These are phyloP conservation scores for Danio kyathit DNA, from an alignment of 2,797 vertebrate genomes.

Conservation along the genomic window DNA sequence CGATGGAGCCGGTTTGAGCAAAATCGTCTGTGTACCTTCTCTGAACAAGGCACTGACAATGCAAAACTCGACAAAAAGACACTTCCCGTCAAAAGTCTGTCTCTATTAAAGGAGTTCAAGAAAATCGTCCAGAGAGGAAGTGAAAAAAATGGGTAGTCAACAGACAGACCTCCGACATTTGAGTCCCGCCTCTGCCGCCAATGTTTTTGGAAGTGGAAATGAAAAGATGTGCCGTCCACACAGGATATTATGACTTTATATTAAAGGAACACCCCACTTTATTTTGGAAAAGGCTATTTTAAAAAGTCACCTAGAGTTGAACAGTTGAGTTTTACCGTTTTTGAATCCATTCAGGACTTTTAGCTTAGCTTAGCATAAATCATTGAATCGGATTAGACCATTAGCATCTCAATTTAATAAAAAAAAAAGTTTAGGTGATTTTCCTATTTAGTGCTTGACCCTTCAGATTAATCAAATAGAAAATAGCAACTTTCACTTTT, in stretches of 20 bases:
- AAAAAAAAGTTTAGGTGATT: too few relatives aligned
- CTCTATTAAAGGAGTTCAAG: constrained; percentile 36
- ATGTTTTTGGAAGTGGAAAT: constrained; percentile 54
- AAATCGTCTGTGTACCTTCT: constrained; percentile 60
- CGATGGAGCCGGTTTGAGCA: not conserved
- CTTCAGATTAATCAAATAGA: too few relatives aligned
- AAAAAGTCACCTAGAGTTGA: too few relatives aligned
- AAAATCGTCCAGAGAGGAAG: constrained; percentile 58
- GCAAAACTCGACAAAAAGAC: constrained; percentile 34
- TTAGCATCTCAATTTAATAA: too few relatives aligned
- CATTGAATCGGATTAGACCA: too few relatives aligned
- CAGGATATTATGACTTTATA: constrained; percentile 16
- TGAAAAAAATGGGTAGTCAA: constrained; percentile 74
- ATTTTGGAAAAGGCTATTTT: too few relatives aligned
- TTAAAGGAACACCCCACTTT: not conserved
- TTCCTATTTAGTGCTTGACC: too few relatives aligned
- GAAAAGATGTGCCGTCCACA: constrained; percentile 24
- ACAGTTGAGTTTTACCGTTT: too few relatives aligned
- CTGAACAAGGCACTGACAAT: constrained; percentile 66
- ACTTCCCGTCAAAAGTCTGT: constrained; percentile 22
- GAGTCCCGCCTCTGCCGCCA: constrained; percentile 44
- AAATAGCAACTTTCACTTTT: too few relatives aligned
- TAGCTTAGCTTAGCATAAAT: too few relatives aligned
- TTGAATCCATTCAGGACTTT: too few relatives aligned
- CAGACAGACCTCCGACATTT: constrained; percentile 75